Percentiles rank a stretch among this genome's conserved stretches.
These are phyloP conservation scores for Nephrotoma appendiculata DNA, from an alignment of 2,888 invertebrate species.

Conservation along the genomic window DNA sequence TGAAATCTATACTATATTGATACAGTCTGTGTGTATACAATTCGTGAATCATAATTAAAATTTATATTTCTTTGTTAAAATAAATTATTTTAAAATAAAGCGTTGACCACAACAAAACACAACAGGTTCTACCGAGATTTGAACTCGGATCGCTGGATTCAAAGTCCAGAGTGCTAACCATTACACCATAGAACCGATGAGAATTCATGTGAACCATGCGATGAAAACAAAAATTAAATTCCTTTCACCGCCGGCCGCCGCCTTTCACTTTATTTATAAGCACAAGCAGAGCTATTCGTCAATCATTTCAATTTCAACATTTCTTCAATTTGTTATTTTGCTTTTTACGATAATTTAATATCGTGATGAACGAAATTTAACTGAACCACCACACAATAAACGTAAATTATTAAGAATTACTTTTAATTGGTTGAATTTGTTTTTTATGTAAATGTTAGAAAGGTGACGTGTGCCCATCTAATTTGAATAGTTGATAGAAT, in stretches of 20 bases:
- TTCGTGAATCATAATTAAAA: not conserved
- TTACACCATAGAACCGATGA: constrained; percentile 29
- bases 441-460: too few relatives aligned
- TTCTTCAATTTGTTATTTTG: not conserved
- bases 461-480: too few relatives aligned
- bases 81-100: not conserved
- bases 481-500: too few relatives aligned
- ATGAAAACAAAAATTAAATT: not conserved
- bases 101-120: not conserved
- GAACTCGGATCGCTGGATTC: constrained; percentile 7
- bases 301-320: not conserved
- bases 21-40: not conserved
- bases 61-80: not conserved
- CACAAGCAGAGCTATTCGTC: not conserved
- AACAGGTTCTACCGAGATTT: constrained; percentile 6
- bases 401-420: too few relatives aligned
- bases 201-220: not conserved
- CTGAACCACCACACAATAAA: too few relatives aligned
- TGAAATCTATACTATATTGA: not conserved
- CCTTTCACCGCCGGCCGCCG: not conserved
- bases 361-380: too few relatives aligned
- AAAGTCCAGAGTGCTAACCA: constrained; percentile 22
- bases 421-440: too few relatives aligned
- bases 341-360: too few relatives aligned
- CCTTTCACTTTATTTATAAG: not conserved